Conservation (phyloP, 2,797 vertebrate genomes). For the Anguilla marmorata region DNA sequence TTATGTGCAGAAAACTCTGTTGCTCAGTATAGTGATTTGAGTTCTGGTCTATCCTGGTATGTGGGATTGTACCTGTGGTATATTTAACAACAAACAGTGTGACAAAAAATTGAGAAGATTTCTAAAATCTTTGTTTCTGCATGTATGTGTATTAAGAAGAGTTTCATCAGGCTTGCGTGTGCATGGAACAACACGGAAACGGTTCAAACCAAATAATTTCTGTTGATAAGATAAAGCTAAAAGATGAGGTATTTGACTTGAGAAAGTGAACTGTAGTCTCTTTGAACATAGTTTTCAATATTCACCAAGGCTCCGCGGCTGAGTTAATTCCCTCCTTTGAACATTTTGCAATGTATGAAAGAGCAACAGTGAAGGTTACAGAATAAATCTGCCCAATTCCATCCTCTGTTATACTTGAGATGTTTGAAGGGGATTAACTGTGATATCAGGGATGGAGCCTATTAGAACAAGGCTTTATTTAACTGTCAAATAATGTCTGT, state of each 20-base stretch:
- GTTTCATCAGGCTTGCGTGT: neutral
- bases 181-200: neutral
- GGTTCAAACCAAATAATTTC: neutral
- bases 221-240: conserved; percentile 15
- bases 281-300: conserved; percentile 14
- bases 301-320: neutral
- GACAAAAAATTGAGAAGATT: neutral
- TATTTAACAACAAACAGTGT: conserved; percentile 3
- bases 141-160: neutral
- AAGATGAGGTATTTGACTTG: conserved; percentile 31
- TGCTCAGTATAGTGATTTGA: neutral
- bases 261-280: conserved; percentile 15
- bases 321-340: conserved; percentile 25
- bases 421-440: conserved; percentile 16
- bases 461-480: conserved; percentile 23
- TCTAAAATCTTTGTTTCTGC: neutral
- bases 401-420: neutral
- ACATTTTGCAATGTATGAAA: conserved; percentile 38
- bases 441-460: conserved; percentile 15
- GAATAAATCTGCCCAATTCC: conserved; percentile 8
- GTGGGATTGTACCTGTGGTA: neutral
- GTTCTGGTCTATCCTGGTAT: neutral
- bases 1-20: neutral
- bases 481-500: conserved; percentile 4
- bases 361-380: conserved; percentile 25